Percentiles rank a stretch among this genome's conserved stretches.
phyloP scores from a whole-genome alignment of 2,113 vertebrate species.

The Calypte anna region DNA sequence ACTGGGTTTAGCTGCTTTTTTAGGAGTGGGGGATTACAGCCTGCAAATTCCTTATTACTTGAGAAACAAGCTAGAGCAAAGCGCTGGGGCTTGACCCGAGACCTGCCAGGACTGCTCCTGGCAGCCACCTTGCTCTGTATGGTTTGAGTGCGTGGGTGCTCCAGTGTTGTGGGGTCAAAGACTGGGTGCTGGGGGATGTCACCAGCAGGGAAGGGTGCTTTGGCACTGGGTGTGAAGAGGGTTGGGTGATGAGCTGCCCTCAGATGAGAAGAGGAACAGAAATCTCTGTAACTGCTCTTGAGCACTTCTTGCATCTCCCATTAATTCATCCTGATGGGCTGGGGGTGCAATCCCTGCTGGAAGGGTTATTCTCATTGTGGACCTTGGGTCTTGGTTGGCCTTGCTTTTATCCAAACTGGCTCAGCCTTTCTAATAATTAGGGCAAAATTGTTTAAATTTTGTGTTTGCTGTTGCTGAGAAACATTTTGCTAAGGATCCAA shows the following conservation, averaged over 20 bases:
- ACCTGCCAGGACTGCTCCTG: background rate
- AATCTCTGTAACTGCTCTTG: background rate
- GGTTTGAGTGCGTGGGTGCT: background rate
- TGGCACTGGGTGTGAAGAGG: background rate
- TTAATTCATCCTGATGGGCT: background rate
- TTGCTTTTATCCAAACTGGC: background rate
- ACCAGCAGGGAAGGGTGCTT: background rate
- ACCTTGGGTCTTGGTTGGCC: background rate
- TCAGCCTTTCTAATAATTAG: background rate
- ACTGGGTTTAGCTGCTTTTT: background rate
- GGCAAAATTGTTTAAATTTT: background rate
- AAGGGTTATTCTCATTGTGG: background rate
- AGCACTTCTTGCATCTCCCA: fast-evolving
- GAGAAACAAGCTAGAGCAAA: background rate
- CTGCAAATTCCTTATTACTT: background rate
- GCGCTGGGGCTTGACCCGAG: background rate
- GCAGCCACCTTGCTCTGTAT: background rate
- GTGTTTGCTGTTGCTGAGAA: background rate
- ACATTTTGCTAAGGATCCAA: background rate
- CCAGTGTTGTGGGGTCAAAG: background rate
- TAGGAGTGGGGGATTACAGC: background rate
- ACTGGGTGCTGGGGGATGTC: background rate
- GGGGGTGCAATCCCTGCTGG: background rate
- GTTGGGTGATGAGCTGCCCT: background rate
- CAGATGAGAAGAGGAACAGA: background rate